Evolutionary conservation across 2,113 vertebrate species (phyloP).

Genomic region (Menura novaehollandiae): DNA sequence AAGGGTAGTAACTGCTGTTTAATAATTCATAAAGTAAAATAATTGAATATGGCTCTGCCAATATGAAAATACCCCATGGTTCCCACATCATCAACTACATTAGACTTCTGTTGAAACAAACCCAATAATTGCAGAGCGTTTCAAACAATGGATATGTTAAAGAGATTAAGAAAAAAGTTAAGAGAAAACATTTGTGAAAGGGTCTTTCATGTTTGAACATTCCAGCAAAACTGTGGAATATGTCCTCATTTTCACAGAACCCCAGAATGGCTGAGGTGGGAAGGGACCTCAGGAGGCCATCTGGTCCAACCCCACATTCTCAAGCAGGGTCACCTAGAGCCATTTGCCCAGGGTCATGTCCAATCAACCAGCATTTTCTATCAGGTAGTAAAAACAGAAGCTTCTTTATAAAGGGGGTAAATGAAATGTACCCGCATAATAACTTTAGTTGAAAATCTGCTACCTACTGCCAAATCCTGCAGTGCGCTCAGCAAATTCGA

Average conservation of each 20-base stretch:
- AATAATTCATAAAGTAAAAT: not conserved
- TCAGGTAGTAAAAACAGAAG: not conserved
- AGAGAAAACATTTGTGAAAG: not conserved
- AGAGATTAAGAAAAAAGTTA: not conserved
- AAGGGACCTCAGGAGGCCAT: not conserved
- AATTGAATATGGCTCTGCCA: not conserved
- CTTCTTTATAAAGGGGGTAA: not conserved
- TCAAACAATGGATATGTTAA: not conserved
- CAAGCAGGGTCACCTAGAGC: not conserved
- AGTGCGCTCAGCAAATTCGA: not conserved
- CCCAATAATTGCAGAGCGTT: not conserved
- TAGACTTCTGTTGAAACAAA: not conserved
- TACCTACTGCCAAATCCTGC: not conserved
- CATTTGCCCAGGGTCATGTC: not conserved
- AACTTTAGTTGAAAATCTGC: not conserved
- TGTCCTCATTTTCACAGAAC: not conserved
- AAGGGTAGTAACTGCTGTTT: not conserved
- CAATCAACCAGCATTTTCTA: not conserved
- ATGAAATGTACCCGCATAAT: not conserved
- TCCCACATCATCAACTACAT: not conserved
- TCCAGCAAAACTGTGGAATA: not conserved
- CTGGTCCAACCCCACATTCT: not conserved
- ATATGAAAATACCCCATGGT: not conserved
- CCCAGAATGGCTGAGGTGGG: not conserved
- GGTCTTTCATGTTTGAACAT: not conserved